These are phyloP conservation scores for Caenorhabditis imperialis DNA, from an alignment of 2,888 invertebrate species.

Conservation along the genomic window DNA sequence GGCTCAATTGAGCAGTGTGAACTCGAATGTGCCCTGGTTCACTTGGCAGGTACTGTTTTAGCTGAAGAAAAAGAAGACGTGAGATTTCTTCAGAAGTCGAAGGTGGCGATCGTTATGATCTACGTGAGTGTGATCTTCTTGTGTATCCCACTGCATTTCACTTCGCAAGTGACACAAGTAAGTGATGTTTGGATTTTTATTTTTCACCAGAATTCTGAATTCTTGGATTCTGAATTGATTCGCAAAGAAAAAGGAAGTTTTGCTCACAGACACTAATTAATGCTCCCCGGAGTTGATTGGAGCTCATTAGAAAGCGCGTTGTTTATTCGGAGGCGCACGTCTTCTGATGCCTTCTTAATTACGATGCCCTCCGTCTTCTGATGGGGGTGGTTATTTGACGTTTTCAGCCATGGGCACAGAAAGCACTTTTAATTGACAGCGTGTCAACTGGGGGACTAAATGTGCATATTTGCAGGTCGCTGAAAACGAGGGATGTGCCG, in stretches of 20 bases:
- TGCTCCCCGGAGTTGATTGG: constrained; percentile 32
- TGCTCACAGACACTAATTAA: too few species aligned
- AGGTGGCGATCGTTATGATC: constrained; percentile 62
- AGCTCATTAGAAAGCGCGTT: constrained; percentile 35
- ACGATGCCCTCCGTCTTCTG: not conserved
- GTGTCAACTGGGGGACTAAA: not conserved
- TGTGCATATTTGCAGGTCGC: constrained; percentile 48
- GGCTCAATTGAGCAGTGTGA: constrained; percentile 61
- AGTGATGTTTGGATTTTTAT: constrained; percentile 8
- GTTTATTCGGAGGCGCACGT: constrained; percentile 13
- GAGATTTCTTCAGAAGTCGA: constrained; percentile 64
- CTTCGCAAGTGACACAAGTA: constrained; percentile 65
- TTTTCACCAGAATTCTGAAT: constrained; percentile 12
- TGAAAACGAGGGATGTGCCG: constrained; percentile 67
- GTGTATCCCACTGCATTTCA: constrained; percentile 73
- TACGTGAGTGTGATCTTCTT: constrained; percentile 68
- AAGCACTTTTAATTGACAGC: too few species aligned
- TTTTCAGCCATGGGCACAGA: too few species aligned
- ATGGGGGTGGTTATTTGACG: not conserved
- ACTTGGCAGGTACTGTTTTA: constrained; percentile 61
- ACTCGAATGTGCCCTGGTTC: constrained; percentile 72
- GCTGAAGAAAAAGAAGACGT: not conserved
- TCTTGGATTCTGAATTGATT: not conserved
- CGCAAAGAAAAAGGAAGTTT: not conserved
- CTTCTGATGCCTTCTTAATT: constrained; percentile 15